Evolutionary conservation across 2,113 vertebrate genomes (phyloP).

Genomic region (Thermophis baileyi): DNA sequence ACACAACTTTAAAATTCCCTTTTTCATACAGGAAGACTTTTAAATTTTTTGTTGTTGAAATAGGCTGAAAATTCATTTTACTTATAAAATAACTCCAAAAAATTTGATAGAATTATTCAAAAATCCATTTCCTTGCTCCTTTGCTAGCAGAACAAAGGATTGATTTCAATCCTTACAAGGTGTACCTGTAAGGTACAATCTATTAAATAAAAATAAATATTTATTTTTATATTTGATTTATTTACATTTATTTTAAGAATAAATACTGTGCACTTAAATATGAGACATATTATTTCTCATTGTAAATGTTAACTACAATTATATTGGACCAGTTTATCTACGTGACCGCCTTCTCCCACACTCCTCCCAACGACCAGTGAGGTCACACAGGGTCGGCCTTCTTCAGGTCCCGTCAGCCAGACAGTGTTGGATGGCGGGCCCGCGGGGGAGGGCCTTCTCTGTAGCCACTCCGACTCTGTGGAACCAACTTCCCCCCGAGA

Average conservation of each 20-base stretch:
- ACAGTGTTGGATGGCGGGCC: too few relatives aligned
- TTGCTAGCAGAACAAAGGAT: background rate
- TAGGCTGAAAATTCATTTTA: background rate
- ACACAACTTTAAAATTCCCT: background rate
- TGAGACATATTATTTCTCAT: conserved; percentile 74
- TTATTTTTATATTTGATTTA: background rate
- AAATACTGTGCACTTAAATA: conserved; percentile 67
- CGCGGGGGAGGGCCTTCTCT: too few relatives aligned
- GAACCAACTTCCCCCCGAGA: too few relatives aligned
- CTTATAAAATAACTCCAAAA: background rate
- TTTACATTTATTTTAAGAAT: conserved; percentile 49
- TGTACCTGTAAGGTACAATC: background rate
- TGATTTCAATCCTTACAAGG: background rate
- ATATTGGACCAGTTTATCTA: too few relatives aligned
- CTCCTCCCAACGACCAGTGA: too few relatives aligned
- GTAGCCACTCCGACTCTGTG: too few relatives aligned
- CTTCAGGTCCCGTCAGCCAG: too few relatives aligned
- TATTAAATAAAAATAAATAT: conserved; percentile 54
- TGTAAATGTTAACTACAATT: conserved; percentile 73
- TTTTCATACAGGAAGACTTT: background rate
- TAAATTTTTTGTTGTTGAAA: background rate
- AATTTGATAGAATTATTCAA: background rate
- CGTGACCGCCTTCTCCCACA: too few relatives aligned
- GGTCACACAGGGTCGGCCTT: too few relatives aligned
- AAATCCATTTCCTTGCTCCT: background rate